Conservation (phyloP, 1,140 invertebrate species). For the Centruroides sculpturatus region DNA sequence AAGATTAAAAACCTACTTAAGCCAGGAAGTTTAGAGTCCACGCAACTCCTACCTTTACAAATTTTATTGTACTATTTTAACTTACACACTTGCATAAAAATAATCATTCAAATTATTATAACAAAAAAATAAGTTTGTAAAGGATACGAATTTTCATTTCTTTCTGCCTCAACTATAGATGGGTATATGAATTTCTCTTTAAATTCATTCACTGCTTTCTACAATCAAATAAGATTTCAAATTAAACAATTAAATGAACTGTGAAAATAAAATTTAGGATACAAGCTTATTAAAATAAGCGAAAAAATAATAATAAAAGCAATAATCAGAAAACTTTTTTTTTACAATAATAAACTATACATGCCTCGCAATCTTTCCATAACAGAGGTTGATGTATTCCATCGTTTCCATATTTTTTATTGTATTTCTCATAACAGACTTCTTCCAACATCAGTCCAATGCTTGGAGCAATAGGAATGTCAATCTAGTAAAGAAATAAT, state of each 20-base stretch:
- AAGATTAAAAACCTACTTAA: too few species aligned
- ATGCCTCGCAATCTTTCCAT: conserved; percentile 47
- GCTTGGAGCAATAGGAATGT: conserved; percentile 85
- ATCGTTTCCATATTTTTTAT: conserved; percentile 64
- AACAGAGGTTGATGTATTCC: conserved; percentile 67
- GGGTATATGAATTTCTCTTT: conserved; percentile 62
- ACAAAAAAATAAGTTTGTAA: conserved; percentile 19
- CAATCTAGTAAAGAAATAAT: conserved; percentile 38
- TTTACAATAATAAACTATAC: not conserved
- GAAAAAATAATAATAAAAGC: not conserved
- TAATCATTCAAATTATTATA: too few species aligned
- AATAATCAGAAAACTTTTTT: too few species aligned
- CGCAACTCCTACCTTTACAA: too few species aligned
- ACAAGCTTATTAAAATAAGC: not conserved
- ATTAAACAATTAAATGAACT: not conserved
- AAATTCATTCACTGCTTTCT: conserved; percentile 57
- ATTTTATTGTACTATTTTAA: too few species aligned
- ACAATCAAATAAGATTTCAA: too few species aligned
- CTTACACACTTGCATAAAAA: too few species aligned
- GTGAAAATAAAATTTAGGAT: not conserved
- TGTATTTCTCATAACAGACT: conserved; percentile 83
- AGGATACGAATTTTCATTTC: conserved; percentile 39
- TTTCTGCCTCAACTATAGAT: conserved; percentile 52
- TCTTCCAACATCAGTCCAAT: conserved; percentile 78
- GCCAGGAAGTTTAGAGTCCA: too few species aligned